Conservation (phyloP, 2,797 vertebrate genomes). For the Gouania willdenowi region DNA sequence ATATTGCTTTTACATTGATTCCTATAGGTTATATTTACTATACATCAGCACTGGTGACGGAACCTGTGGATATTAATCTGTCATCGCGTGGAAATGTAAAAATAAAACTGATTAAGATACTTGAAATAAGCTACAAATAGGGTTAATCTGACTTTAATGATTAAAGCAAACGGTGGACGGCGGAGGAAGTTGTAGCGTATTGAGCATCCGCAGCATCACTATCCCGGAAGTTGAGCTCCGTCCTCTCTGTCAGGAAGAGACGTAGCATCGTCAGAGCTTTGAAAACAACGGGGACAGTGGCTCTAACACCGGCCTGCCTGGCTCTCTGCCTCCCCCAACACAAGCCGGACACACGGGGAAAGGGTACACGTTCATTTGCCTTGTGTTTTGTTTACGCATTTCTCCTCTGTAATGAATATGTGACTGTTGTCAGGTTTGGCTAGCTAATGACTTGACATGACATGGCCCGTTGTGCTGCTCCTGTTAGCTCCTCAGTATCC, state of each 20-base stretch:
- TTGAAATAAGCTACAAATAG: no score
- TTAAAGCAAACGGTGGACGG: no score
- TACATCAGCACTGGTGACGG: no score
- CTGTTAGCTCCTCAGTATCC: constrained; percentile 46
- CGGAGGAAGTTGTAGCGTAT: neutral
- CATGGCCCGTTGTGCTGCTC: constrained; percentile 63
- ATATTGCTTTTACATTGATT: no score
- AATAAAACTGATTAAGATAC: no score
- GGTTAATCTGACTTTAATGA: no score
- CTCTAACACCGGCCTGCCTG: constrained; percentile 31
- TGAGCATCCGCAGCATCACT: constrained; percentile 32
- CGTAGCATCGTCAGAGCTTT: constrained; percentile 52
- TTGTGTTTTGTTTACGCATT: neutral
- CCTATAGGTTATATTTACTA: no score
- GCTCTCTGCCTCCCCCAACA: neutral
- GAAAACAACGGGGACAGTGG: constrained; percentile 49
- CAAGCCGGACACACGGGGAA: constrained; percentile 20
- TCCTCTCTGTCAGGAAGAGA: constrained; percentile 55
- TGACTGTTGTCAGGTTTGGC: constrained; percentile 28
- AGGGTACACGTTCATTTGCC: constrained; percentile 34
- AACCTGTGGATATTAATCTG: no score
- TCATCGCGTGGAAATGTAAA: no score
- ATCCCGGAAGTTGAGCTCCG: constrained; percentile 67
- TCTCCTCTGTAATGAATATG: no score
- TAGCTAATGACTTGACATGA: constrained; percentile 57